Conservation (phyloP, 2,113 vertebrate species). For the Phalacrocorax pelagicus region DNA sequence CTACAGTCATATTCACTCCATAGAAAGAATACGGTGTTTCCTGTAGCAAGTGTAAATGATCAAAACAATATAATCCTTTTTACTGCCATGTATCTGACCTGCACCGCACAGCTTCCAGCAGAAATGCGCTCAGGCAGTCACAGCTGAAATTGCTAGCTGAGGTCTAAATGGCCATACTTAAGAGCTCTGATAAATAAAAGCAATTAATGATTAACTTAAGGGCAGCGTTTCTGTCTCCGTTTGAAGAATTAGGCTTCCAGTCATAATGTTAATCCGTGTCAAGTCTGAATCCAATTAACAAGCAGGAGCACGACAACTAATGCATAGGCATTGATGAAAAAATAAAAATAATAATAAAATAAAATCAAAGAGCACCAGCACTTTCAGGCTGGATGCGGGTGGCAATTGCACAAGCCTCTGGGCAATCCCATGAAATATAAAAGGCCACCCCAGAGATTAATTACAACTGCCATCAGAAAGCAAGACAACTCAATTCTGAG, state of each 20-base stretch:
- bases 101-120: neutral
- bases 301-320: neutral
- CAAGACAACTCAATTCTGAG: neutral
- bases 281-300: neutral
- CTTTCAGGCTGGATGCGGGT: neutral
- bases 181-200: neutral
- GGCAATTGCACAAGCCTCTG: neutral
- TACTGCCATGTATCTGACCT: neutral
- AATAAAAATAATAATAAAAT: neutral
- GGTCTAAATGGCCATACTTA: neutral
- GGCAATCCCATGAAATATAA: neutral
- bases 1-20: neutral
- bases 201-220: neutral
- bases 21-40: neutral
- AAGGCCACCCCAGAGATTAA: neutral
- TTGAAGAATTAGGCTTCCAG: neutral
- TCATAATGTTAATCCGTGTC: neutral
- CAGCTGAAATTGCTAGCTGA: neutral
- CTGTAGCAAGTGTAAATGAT: neutral
- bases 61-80: neutral
- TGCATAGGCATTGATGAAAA: neutral
- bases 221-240: neutral
- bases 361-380: neutral
- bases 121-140: fast-evolving
- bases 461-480: neutral